These are phyloP conservation scores for Loriculus beryllinus DNA, from an alignment of 2,797 vertebrate genomes.

Conservation along the genomic window DNA sequence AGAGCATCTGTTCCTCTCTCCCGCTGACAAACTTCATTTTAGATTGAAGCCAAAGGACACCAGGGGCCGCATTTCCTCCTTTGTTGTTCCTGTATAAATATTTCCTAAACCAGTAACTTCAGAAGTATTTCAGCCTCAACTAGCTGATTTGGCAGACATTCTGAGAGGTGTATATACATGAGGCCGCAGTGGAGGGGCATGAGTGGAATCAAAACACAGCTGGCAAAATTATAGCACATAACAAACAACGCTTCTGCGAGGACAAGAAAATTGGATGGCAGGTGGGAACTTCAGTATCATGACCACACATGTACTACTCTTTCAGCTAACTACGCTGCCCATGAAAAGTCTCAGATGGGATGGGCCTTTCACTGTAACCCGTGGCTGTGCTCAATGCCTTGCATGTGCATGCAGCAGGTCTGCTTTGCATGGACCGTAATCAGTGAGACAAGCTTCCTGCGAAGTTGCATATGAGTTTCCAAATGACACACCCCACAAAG, in stretches of 20 bases:
- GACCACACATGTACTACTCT: not conserved
- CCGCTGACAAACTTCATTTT: not conserved
- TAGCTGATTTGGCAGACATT: not conserved
- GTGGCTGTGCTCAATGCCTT: fast-evolving
- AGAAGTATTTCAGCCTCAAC: not conserved
- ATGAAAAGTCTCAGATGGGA: not conserved
- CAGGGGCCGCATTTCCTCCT: not conserved
- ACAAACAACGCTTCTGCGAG: not conserved
- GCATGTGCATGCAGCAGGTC: fast-evolving
- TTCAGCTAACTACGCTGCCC: not conserved
- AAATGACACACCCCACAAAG: not conserved
- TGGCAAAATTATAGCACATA: not conserved
- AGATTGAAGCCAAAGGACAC: not conserved
- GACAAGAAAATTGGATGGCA: not conserved
- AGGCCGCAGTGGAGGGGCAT: not conserved
- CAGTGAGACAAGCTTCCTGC: not conserved
- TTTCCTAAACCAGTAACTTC: not conserved
- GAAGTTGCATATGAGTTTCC: not conserved
- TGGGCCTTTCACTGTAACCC: not conserved
- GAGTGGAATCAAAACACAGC: not conserved
- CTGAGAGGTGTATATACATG: not conserved
- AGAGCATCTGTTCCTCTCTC: not conserved
- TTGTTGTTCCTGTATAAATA: not conserved
- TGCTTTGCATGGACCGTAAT: not conserved
- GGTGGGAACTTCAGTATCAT: not conserved